A percentile compares a stretch with the other conserved stretches of the same genome.
phyloP scores from a whole-genome alignment of 2,797 vertebrate genomes.

The Bovichtus variegatus region DNA sequence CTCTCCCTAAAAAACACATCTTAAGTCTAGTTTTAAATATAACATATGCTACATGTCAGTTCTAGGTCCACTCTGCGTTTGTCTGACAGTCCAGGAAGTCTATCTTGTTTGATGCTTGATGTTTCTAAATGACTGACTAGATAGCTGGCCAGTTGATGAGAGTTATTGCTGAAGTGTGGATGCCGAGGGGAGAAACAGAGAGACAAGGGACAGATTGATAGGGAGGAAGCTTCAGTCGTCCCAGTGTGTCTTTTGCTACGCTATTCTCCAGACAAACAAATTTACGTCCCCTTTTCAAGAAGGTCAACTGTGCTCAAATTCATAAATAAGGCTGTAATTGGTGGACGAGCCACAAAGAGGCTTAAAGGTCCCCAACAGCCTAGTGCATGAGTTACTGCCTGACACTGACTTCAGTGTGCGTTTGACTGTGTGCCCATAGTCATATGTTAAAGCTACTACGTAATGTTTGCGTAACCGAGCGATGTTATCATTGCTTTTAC shows the following conservation, averaged over 20 bases:
- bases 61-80: not conserved
- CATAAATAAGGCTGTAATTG: conserved; percentile 84
- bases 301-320: conserved; percentile 82
- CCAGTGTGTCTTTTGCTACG: conserved; percentile 74
- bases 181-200: conserved; percentile 16
- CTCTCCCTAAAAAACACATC: conserved; percentile 7
- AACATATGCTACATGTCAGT: not conserved
- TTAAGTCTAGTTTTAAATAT: not conserved
- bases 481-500: conserved; percentile 24
- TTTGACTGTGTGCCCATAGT: conserved; percentile 42
- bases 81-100: conserved; percentile 6
- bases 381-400: conserved; percentile 65
- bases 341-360: conserved; percentile 58
- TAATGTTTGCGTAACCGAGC: conserved; percentile 57
- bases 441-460: conserved; percentile 52
- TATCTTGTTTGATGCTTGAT: conserved; percentile 38
- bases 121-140: conserved; percentile 46
- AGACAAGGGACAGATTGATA: conserved; percentile 67
- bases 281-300: conserved; percentile 78
- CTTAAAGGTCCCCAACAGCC: conserved; percentile 60
- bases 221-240: conserved; percentile 54
- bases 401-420: conserved; percentile 54
- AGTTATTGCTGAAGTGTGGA: conserved; percentile 49
- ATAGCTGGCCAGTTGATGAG: conserved; percentile 44
- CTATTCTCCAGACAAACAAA: conserved; percentile 80